These are phyloP conservation scores for Mus caroli DNA, from an alignment of 2,797 vertebrate genomes.

Conservation along the genomic window DNA sequence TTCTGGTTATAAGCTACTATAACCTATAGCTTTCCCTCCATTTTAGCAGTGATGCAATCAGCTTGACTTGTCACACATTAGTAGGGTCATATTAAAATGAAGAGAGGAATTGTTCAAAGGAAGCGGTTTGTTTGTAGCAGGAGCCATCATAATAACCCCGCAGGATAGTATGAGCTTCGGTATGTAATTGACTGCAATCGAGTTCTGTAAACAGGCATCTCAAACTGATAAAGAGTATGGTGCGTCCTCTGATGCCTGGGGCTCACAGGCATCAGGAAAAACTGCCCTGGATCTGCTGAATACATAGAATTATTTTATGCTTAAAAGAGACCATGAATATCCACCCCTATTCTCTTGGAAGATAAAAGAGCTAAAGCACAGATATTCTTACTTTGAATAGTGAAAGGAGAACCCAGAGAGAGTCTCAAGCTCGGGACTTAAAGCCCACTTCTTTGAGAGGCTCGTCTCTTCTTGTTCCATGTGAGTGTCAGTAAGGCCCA, in stretches of 20 bases:
- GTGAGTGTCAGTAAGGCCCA: background rate
- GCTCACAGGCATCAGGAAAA: background rate
- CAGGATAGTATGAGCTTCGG: background rate
- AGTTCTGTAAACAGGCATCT: background rate
- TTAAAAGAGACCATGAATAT: background rate
- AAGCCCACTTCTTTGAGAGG: background rate
- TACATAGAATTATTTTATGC: background rate
- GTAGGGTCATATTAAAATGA: background rate
- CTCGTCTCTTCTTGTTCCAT: background rate
- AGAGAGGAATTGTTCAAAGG: background rate
- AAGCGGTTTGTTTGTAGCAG: background rate
- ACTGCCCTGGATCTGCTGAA: background rate
- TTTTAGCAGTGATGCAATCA: background rate
- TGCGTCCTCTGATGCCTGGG: background rate
- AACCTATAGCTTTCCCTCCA: background rate
- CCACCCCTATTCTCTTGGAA: background rate
- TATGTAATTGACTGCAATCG: background rate
- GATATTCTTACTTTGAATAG: background rate
- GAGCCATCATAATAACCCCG: background rate
- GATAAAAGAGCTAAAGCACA: background rate
- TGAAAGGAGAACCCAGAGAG: background rate
- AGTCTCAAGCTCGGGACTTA: background rate
- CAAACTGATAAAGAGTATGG: accelerated
- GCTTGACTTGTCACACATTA: background rate
- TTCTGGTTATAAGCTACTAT: background rate